Evolutionary conservation across 2,113 vertebrate species (phyloP), one percentile per base, ranked within the genome.

Genomic region (Thunnus thynnus): DNA sequence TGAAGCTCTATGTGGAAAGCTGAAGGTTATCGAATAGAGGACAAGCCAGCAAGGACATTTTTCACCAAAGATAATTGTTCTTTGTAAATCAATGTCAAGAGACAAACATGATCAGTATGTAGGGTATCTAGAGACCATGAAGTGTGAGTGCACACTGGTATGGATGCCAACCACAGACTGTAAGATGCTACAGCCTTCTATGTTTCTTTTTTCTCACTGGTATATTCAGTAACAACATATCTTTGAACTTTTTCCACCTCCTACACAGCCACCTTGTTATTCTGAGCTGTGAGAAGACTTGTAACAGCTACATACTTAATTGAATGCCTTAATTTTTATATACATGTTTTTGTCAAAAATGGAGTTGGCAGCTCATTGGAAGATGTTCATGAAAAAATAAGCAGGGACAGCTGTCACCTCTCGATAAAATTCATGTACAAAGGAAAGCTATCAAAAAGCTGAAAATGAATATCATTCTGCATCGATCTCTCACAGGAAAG

Each of bases 1-100:
- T 57, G 6, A 76, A 63, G 56, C 57, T 72, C 58, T 36, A 14
- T 71, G 65, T 50, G 12, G 36, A 82, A 60, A 78, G 72, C 60
- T 88, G 72, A 91, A 90, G 82, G 87, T 88, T 64, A 87, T 6
- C 22, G 27, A 25, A 3, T 13, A 47, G 54, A 2, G 44, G 55
- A 47, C 13, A 69, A 85, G 47, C 17, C 76, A 72, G 44, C 47
- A 73, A 69, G 81, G 81, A 81, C 77, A 72, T 67, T 77, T 65
- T 73, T 52, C 32, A 41, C 63, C 51, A 46, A 47, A 47, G 60
- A 79, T 63, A 86, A 86, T 68, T 80, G 69, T 69, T 76, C 55
- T 67, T 78, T 36, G 63, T 76, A 68, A 81, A 79, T 87, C 50
- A 76, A 66, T 82, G 73, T 30, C 71, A 56, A 83, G 64, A 65